A percentile compares a stretch with the other conserved stretches of the same genome.
phyloP scores from a whole-genome alignment of 92 coral and sea anemone species.

The Montipora capitata region DNA sequence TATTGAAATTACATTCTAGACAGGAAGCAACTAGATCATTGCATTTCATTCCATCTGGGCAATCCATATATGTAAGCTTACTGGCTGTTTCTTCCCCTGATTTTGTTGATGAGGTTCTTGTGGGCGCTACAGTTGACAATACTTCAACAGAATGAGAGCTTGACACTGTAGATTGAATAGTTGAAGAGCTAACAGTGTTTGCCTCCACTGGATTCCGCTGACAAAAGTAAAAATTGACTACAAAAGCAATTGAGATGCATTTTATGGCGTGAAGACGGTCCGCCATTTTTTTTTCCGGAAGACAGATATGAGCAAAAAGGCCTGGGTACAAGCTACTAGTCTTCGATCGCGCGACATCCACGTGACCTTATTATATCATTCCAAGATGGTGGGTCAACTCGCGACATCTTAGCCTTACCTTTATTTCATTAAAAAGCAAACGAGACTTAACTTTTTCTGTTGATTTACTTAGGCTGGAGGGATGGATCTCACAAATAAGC shows the following conservation, averaged over 20 bases:
- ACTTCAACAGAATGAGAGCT: slow-evolving; percentile 22
- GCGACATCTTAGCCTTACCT: slow-evolving; percentile 8
- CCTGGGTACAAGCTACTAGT: slow-evolving; percentile 46
- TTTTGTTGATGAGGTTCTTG: slow-evolving; percentile 1
- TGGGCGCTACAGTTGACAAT: slow-evolving; percentile 25
- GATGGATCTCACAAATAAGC: slow-evolving; percentile 92
- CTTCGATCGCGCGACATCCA: slow-evolving; percentile 58
- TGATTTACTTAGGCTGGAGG: slow-evolving; percentile 85
- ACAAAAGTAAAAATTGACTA: slow-evolving; percentile 15
- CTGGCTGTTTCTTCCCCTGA: not conserved
- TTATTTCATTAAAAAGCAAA: not conserved
- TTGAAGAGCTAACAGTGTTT: slow-evolving; percentile 22
- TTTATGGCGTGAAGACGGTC: not conserved
- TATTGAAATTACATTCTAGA: slow-evolving; percentile 66
- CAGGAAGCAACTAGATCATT: slow-evolving; percentile 84
- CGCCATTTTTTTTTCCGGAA: slow-evolving; percentile 62
- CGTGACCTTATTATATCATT: slow-evolving; percentile 89
- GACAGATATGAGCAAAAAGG: not conserved
- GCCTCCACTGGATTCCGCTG: not conserved
- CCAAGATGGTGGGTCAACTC: slow-evolving; percentile 95
- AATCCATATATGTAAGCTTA: not conserved
- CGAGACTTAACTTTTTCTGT: not conserved
- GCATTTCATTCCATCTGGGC: slow-evolving; percentile 79
- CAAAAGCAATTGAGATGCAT: slow-evolving; percentile 1
- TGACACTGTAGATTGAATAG: slow-evolving; percentile 31